Evolutionary conservation across 2,888 invertebrate species (phyloP), one percentile per base, ranked within the genome.

Genomic region (Eulithis testata): DNA sequence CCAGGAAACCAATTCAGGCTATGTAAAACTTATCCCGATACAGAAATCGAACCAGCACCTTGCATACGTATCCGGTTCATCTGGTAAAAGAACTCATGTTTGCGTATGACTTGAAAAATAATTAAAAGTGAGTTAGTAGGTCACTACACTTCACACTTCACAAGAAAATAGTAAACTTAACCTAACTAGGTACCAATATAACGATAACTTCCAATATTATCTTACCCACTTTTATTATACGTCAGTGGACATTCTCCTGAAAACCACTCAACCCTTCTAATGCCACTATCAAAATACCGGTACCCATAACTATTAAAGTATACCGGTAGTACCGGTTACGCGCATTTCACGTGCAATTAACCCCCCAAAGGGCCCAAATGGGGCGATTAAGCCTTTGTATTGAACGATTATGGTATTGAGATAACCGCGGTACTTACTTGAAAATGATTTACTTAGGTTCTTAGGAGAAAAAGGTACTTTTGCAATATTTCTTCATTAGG

Each of bases 291-390:
- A 60, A 67, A 68, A 65, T 64, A 68, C 61, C 61, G 58, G 63
- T 55, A n/a, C 12, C 50, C 31, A 51, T 68, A 64, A 60, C 61
- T 60, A 50, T 66, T 60, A 66, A 63, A 66, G 53, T 66, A 66
- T 63, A 66, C 63, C 67, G 60, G 60, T 63, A 50, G 58, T 43
- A 59, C 62, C 61, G 61, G 62, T 55, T 51, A 49, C 36, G 59
- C 44, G 62, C 31, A 54, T 59, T 68, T 68, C 58, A 68, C 65
- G 66, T 66, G 62, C 70, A 66, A 71, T 73, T 69, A 70, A 61
- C 64, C 66, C 47, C 43, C 62, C 40, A 62, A 67, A 68, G 57
- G 67, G 36, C 50, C 53, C 49, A 8, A 55, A 62, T 36, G 31
- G 63, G 52, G 11, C 57, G 57, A 50, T 60, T 56, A 21, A n/a